Conservation (phyloP, 2,888 invertebrate genomes). For the Himalopsyche kuldschensis region DNA sequence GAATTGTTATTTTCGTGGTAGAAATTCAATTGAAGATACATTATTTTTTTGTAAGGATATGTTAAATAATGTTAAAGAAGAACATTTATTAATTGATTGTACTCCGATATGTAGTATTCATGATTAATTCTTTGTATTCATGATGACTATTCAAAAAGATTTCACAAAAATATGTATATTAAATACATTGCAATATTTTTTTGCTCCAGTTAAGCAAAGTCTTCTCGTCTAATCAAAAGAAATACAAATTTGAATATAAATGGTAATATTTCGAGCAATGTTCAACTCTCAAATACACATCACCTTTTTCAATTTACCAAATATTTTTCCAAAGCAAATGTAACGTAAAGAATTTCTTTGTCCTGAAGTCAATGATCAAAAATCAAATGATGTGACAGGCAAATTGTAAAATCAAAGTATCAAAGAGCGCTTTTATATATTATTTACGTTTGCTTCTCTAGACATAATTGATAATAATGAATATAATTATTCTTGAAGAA, state of each 20-base stretch:
- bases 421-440: neutral
- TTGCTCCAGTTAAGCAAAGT: neutral
- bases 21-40: no score
- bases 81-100: no score
- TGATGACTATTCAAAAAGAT: no score
- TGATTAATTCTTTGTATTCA: no score
- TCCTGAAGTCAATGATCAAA: neutral
- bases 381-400: neutral
- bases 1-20: no score
- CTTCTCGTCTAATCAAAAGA: neutral
- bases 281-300: neutral
- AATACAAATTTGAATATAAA: neutral
- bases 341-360: neutral
- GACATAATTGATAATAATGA: no score
- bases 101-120: no score
- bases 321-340: neutral
- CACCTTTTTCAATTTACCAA: neutral
- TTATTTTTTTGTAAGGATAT: no score
- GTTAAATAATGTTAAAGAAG: no score
- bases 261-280: neutral
- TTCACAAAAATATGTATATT: no score
- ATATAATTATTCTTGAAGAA: neutral
- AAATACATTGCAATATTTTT: no score
- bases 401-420: neutral
- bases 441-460: neutral